Percentiles rank a stretch among this genome's conserved stretches.
Evolutionary conservation across 2,888 invertebrate genomes (phyloP).

Genomic region (Drosophila picticornis): DNA sequence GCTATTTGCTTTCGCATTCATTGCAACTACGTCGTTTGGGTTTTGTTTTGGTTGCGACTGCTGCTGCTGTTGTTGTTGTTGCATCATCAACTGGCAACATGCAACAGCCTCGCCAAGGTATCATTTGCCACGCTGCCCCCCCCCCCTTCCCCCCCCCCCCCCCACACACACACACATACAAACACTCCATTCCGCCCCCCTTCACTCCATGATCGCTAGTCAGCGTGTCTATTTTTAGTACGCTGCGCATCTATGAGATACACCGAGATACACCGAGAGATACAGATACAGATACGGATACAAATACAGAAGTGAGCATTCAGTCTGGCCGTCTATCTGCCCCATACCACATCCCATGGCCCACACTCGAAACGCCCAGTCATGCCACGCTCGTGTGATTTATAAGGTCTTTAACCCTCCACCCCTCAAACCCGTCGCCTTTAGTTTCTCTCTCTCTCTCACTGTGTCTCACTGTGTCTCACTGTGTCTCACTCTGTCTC

Average conservation of each 20-base stretch:
- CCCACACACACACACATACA: background rate
- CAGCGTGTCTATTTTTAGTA: constrained; percentile 68
- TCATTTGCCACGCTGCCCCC: constrained; percentile 18
- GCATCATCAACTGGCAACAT: constrained; percentile 67
- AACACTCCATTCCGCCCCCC: background rate
- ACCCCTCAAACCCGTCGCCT: constrained; percentile 21
- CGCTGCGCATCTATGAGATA: constrained; percentile 58
- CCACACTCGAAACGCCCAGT: constrained; percentile 66
- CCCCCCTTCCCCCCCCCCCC: background rate
- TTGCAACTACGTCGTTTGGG: constrained; percentile 58
- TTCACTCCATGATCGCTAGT: constrained; percentile 38
- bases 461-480: constrained; percentile 16
- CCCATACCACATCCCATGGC: constrained; percentile 34
- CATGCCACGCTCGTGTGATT: constrained; percentile 81
- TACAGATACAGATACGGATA: background rate
- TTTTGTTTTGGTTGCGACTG: constrained; percentile 34
- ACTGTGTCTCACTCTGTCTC: constrained; percentile 18
- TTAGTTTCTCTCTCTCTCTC: constrained; percentile 24
- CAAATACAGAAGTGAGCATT: constrained; percentile 7
- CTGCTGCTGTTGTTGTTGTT: constrained; percentile 48
- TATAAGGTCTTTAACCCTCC: constrained; percentile 77
- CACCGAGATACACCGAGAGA: constrained; percentile 24
- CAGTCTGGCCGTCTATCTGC: constrained; percentile 9
- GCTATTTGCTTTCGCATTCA: constrained; percentile 65
- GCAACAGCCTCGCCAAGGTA: constrained; percentile 59